A percentile compares a stretch with the other conserved stretches of the same genome.
Conservation (phyloP, 2,113 vertebrate genomes). For the Phalacrocorax aristotelis region DNA sequence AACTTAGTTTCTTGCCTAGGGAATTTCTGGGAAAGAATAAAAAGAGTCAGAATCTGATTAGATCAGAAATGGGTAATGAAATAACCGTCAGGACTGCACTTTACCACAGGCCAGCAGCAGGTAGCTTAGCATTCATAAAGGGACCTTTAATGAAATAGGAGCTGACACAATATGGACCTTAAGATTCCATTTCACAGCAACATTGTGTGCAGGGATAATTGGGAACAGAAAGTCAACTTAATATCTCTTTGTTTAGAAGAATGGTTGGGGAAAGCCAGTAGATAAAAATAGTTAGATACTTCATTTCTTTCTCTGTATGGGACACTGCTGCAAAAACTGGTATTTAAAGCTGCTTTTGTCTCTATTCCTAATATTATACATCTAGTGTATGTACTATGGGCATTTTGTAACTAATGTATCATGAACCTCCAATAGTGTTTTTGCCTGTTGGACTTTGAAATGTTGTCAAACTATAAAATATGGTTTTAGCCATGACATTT, state of each 20-base stretch:
- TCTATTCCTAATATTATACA: neutral
- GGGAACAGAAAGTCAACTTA: conserved; percentile 22
- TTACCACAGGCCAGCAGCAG: conserved; percentile 24
- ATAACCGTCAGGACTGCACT: neutral
- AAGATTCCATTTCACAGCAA: conserved; percentile 27
- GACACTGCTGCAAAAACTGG: neutral
- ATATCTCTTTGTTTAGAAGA: conserved; percentile 9
- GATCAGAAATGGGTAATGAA: conserved; percentile 48
- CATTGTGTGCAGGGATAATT: conserved; percentile 1
- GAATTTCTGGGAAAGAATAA: conserved; percentile 30
- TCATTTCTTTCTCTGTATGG: neutral
- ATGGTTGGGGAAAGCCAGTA: neutral
- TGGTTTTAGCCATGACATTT: neutral
- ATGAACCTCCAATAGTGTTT: neutral
- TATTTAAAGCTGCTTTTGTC: neutral
- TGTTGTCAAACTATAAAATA: neutral
- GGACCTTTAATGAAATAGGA: conserved; percentile 37
- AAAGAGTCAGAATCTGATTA: conserved; percentile 39
- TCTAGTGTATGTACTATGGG: neutral
- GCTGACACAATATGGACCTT: conserved; percentile 10
- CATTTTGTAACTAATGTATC: neutral
- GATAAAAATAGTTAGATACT: neutral
- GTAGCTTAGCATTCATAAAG: conserved; percentile 35
- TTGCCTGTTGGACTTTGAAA: neutral
- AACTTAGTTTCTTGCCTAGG: neutral